Percentiles rank a stretch among this genome's conserved stretches.
These are phyloP conservation scores for Pantherophis vulpinus DNA, from an alignment of 2,797 vertebrate species.

Conservation along the genomic window DNA sequence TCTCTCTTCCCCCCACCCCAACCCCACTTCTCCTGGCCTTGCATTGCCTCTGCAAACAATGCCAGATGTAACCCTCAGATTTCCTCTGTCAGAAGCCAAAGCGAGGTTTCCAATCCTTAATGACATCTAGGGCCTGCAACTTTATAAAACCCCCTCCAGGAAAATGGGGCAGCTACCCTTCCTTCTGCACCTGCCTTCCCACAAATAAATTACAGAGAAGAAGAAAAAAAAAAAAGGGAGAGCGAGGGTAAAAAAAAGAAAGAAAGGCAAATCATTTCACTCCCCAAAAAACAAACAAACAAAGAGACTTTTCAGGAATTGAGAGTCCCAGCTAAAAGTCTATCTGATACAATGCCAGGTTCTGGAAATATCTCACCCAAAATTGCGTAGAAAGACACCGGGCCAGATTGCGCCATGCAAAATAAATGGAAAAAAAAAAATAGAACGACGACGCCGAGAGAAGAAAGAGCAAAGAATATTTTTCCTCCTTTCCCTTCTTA, in stretches of 20 bases:
- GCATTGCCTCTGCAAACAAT: not conserved
- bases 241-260: accelerated
- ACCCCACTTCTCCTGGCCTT: not conserved
- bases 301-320: not conserved
- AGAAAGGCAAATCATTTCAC: not conserved
- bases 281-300: not conserved
- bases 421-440: not conserved
- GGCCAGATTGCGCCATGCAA: not conserved
- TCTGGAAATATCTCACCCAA: not conserved
- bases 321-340: not conserved
- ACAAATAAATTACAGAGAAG: not conserved
- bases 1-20: not conserved
- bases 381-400: not conserved
- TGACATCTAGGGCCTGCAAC: not conserved
- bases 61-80: not conserved
- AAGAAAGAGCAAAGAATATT: constrained; percentile 42
- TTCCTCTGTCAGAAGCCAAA: not conserved
- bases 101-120: not conserved
- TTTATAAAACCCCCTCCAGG: not conserved
- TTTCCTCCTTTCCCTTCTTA: not conserved
- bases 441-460: constrained; percentile 25
- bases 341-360: not conserved
- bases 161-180: not conserved
- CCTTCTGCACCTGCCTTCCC: not conserved
- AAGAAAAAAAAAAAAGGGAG: not conserved